These are phyloP conservation scores for Synanceia verrucosa DNA, from an alignment of 2,797 vertebrate genomes.

Conservation along the genomic window DNA sequence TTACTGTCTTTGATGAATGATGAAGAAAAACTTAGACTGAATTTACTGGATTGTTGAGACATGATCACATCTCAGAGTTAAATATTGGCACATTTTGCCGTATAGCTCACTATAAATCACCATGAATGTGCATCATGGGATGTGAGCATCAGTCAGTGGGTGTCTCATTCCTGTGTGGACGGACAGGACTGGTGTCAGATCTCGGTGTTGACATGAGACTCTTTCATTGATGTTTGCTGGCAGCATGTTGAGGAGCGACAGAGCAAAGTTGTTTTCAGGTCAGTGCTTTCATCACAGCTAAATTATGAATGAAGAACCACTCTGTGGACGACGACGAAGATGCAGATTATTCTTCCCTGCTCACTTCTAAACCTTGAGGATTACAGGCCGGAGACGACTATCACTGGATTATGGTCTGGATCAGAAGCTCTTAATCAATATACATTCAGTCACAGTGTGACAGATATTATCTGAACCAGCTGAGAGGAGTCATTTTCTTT, in stretches of 20 bases:
- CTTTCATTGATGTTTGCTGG: slow-evolving; percentile 62
- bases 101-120: background rate
- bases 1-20: slow-evolving; percentile 9
- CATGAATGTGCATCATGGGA: background rate
- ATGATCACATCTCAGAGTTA: slow-evolving; percentile 11
- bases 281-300: slow-evolving; percentile 80
- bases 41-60: slow-evolving; percentile 26
- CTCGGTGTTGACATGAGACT: slow-evolving; percentile 33
- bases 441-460: background rate
- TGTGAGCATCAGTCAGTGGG: background rate
- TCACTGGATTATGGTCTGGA: slow-evolving; percentile 53
- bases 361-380: slow-evolving; percentile 61
- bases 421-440: slow-evolving; percentile 24
- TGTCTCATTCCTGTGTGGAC: slow-evolving; percentile 29
- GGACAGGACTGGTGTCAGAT: slow-evolving; percentile 41
- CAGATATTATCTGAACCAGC: slow-evolving; percentile 9
- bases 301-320: slow-evolving; percentile 83
- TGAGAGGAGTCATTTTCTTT: background rate
- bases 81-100: background rate
- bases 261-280: slow-evolving; percentile 74
- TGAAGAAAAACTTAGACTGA: slow-evolving; percentile 13
- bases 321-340: slow-evolving; percentile 69
- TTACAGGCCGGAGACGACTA: slow-evolving; percentile 50
- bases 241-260: slow-evolving; percentile 28
- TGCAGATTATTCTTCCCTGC: slow-evolving; percentile 75